Evolutionary conservation across 1,140 invertebrate genomes (phyloP).

Genomic region (Diuraphis noxia): DNA sequence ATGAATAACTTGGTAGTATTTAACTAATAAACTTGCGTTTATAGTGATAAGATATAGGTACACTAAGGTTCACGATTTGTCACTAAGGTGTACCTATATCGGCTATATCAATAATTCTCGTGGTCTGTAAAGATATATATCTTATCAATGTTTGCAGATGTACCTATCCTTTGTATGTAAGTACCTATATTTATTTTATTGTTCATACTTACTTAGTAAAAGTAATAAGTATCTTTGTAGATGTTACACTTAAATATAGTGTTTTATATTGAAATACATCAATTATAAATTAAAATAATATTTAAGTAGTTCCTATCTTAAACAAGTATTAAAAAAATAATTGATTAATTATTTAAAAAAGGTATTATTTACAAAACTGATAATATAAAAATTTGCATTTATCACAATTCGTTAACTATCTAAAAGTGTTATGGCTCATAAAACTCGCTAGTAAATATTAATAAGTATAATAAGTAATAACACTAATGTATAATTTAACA

Average conservation of each 20-base stretch:
- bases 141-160: too few species aligned
- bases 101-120: neutral
- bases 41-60: neutral
- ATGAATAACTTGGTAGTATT: too few species aligned
- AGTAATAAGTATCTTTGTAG: neutral
- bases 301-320: neutral
- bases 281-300: neutral
- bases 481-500: neutral
- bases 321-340: neutral
- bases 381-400: neutral
- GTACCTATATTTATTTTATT: neutral
- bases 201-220: neutral
- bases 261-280: neutral
- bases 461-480: neutral
- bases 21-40: neutral
- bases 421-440: neutral
- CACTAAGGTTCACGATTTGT: too few species aligned
- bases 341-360: neutral
- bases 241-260: neutral
- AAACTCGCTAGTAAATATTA: neutral
- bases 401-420: neutral
- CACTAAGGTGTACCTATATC: too few species aligned
- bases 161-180: too few species aligned
- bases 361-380: neutral
- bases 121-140: too few species aligned